Percentiles rank a stretch among this genome's conserved stretches.
These are phyloP conservation scores for Meles meles DNA, from an alignment of 2,113 vertebrate genomes.

Conservation along the genomic window DNA sequence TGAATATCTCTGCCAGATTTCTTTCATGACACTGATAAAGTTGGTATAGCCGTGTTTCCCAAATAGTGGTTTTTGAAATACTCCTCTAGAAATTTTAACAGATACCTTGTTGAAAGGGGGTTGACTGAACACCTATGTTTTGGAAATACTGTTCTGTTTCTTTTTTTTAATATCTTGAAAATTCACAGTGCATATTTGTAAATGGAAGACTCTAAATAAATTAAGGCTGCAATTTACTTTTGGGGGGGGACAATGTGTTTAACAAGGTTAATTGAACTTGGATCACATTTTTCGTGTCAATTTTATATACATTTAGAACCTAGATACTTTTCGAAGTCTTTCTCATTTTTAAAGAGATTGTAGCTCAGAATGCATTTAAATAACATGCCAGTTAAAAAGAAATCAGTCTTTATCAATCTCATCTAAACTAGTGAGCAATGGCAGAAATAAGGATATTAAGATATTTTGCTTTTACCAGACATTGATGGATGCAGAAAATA, in stretches of 20 bases:
- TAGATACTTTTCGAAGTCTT: background rate
- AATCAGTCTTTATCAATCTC: background rate
- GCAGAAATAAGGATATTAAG: background rate
- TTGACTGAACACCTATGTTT: background rate
- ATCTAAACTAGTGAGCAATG: background rate
- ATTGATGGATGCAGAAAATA: background rate
- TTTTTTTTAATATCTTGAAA: background rate
- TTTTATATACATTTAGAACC: background rate
- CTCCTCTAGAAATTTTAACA: background rate
- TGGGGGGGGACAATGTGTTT: background rate
- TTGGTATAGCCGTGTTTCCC: background rate
- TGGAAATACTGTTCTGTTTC: background rate
- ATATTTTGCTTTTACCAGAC: background rate
- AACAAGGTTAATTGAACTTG: background rate
- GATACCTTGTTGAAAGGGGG: background rate
- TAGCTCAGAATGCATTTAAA: background rate
- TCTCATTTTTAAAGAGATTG: background rate
- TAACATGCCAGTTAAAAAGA: background rate
- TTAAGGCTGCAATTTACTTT: background rate
- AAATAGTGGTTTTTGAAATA: background rate
- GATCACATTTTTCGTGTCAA: background rate
- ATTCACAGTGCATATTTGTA: background rate
- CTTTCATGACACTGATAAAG: background rate
- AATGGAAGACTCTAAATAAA: conserved; percentile 2
- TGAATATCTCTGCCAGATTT: background rate